These are phyloP conservation scores for Odontesthes bonariensis DNA, from an alignment of 2,113 vertebrate species.

Conservation along the genomic window DNA sequence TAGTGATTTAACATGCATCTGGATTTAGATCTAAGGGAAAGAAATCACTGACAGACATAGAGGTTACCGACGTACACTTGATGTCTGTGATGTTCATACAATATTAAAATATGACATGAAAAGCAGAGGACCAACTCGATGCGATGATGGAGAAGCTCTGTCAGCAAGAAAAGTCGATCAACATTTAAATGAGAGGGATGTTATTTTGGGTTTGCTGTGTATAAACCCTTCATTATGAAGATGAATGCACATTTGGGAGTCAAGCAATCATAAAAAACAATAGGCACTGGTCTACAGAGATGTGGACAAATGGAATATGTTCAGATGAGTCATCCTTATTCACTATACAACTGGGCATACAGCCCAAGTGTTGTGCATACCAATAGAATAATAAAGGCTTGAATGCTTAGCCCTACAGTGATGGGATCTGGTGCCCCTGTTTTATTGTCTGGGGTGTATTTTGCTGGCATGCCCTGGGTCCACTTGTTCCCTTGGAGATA, in stretches of 20 bases:
- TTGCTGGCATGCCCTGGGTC: background rate
- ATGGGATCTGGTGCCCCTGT: fast-evolving
- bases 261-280: background rate
- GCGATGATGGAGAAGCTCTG: background rate
- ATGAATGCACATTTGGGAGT: background rate
- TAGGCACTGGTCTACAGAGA: background rate
- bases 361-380: background rate
- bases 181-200: background rate
- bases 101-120: background rate
- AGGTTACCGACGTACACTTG: background rate
- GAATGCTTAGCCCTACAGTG: background rate
- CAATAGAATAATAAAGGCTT: background rate
- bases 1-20: background rate
- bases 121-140: background rate
- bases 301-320: background rate
- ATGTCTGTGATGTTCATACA: background rate
- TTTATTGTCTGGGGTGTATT: background rate
- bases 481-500: conserved; percentile 8
- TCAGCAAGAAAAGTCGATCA: background rate
- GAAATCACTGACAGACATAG: background rate
- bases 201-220: background rate
- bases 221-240: background rate
- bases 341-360: background rate
- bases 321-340: background rate
- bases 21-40: background rate